Conservation (phyloP, 2,888 invertebrate species). For the Ophion ellenae region DNA sequence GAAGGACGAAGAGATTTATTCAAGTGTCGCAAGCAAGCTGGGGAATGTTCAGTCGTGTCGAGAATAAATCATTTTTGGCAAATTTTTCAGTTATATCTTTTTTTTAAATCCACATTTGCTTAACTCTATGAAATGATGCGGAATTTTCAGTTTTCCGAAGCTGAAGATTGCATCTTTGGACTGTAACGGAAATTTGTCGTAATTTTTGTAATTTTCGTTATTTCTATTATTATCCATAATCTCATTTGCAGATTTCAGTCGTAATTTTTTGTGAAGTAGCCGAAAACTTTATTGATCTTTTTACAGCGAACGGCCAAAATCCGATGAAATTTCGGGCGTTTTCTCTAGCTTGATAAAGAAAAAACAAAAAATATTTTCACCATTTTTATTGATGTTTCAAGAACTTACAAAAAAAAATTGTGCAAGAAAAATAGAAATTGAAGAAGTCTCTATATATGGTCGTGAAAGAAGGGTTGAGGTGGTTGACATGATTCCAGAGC, state of each 20-base stretch:
- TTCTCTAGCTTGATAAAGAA: too few species aligned
- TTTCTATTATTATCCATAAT: background rate
- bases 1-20: constrained; percentile 27
- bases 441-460: too few species aligned
- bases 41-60: background rate
- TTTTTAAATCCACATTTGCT: too few species aligned
- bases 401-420: too few species aligned
- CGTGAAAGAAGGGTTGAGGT: too few species aligned
- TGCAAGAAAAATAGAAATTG: too few species aligned
- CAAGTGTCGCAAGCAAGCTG: constrained; percentile 3
- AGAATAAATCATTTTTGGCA: constrained; percentile 3
- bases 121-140: too few species aligned
- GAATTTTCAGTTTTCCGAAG: too few species aligned
- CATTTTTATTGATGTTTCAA: too few species aligned
- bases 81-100: background rate
- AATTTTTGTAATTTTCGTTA: background rate
- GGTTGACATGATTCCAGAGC: too few species aligned
- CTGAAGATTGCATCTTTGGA: background rate
- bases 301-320: background rate
- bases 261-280: background rate
- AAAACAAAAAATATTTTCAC: too few species aligned
- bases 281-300: background rate
- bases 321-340: background rate
- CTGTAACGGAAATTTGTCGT: background rate
- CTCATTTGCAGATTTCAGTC: background rate